phyloP scores from a whole-genome alignment of 2,888 invertebrate genomes.

The Agriopis leucophaearia region DNA sequence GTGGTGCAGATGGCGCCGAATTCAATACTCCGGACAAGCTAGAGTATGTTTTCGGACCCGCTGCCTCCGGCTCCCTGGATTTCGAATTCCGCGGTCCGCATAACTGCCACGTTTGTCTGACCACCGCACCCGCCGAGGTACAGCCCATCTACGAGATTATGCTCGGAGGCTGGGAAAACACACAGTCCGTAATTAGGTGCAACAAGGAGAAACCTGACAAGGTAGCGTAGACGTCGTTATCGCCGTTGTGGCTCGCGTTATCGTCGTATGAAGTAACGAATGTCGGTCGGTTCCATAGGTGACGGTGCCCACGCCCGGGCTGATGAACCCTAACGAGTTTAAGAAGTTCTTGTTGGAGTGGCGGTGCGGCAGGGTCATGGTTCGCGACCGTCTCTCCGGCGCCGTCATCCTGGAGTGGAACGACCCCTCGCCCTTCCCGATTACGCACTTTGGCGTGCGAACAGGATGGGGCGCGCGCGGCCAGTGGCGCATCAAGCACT shows the following conservation, averaged over 20 bases:
- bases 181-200: conserved; percentile 88
- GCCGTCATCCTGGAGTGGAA: conserved; percentile 87
- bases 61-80: conserved; percentile 82
- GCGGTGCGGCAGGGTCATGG: conserved; percentile 83
- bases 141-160: conserved; percentile 89
- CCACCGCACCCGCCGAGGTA: conserved; percentile 82
- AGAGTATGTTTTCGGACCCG: conserved; percentile 87
- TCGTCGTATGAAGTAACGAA: conserved; percentile 42
- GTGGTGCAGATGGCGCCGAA: conserved; percentile 83
- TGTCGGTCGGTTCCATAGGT: conserved; percentile 76
- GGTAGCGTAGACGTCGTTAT: conserved; percentile 73
- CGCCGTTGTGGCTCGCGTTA: conserved; percentile 46
- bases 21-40: conserved; percentile 86
- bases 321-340: conserved; percentile 85
- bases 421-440: conserved; percentile 86
- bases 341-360: conserved; percentile 86
- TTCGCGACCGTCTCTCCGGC: conserved; percentile 80
- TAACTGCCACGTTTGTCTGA: conserved; percentile 88
- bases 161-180: conserved; percentile 90
- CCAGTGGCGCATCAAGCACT: conserved; percentile 86
- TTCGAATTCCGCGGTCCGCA: conserved; percentile 88
- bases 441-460: conserved; percentile 88
- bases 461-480: conserved; percentile 89
- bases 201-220: conserved; percentile 88
- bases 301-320: conserved; percentile 84